Conservation (phyloP, 2,888 invertebrate genomes). For the Apotomis capreana region DNA sequence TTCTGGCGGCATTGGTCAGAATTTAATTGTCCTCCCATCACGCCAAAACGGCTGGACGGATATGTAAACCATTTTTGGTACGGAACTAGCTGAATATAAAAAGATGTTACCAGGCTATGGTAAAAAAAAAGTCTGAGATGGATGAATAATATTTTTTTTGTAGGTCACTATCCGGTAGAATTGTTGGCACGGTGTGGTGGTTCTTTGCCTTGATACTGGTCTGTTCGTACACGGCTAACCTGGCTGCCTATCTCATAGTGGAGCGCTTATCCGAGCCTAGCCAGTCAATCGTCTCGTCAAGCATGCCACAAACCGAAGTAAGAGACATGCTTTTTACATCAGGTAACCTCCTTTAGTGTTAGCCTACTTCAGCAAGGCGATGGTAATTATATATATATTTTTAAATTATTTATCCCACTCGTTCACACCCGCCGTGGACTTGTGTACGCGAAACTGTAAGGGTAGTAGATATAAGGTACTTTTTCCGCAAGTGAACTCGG, state of each 20-base stretch:
- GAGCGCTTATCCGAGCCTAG: conserved; percentile 96
- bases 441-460: no score
- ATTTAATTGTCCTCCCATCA: no score
- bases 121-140: not conserved
- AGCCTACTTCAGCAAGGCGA: conserved; percentile 35
- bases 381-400: conserved; percentile 4
- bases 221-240: conserved; percentile 99
- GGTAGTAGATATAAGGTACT: no score
- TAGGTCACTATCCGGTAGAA: conserved; percentile 94
- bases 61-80: no score
- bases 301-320: conserved; percentile 96
- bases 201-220: conserved; percentile 99
- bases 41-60: no score
- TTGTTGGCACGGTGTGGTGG: conserved; percentile 99
- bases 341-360: conserved; percentile 61
- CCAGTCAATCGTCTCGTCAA: conserved; percentile 91
- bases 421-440: no score
- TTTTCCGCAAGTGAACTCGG: no score
- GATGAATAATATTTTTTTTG: conserved; percentile 37
- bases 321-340: conserved; percentile 65
- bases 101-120: not conserved
- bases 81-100: no score
- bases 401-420: no score
- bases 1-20: no score
- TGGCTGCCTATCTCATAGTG: conserved; percentile 98